Evolutionary conservation across 2,797 vertebrate genomes (phyloP), one percentile per base, ranked within the genome.

Genomic region (Melanogrammus aeglefinus): DNA sequence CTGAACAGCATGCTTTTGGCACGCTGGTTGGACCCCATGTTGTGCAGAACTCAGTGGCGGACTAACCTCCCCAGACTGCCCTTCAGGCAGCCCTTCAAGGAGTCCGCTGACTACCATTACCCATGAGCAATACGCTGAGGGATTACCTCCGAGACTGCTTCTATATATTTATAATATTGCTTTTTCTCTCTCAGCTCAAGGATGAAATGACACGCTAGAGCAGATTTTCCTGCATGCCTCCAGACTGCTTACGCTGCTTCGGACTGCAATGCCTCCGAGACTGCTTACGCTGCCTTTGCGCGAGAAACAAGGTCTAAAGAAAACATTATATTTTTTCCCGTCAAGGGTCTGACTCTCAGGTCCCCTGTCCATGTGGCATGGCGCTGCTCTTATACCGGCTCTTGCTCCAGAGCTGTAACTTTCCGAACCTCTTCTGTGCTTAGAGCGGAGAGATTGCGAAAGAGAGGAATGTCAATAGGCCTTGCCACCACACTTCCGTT

Each of bases 371-470:
- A 4, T 2, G 14, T n/a, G 31, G 2, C 21, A 69, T 4, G 44
- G 31, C 31, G 31, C 31, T 33, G 31, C 31, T 33, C n/a, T n/a
- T n/a, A n/a, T 33, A 33, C 31, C 31, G 31, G 2, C 31, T 33
- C 31, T 33, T 33, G 31, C 31, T 33, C 31, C 31, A 33, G n/a
- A 36, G 35, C 35, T 36, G 35, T 36, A 36, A 36, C 35, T 36
- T 36, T 36, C 35, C 35, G 35, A 36, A 36, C 35, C 27, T 39
- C 33, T 70, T 70, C 24, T 39, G 14, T n/a, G 16, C 6, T 73
- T 29, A 76, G 57, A 71, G 74, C 38, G 31, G 31, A 66, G 69
- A 13, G 36, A 31, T 31, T 84, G 79, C 80, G 82, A 83, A 81
- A 84, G 71, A 57, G 13, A n/a, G 74, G 73, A 51, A 75, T 47